Base-by-base conservation (phyloP, 2,888 invertebrate genomes). In the Hirtodrosophila trivittata region DNA sequence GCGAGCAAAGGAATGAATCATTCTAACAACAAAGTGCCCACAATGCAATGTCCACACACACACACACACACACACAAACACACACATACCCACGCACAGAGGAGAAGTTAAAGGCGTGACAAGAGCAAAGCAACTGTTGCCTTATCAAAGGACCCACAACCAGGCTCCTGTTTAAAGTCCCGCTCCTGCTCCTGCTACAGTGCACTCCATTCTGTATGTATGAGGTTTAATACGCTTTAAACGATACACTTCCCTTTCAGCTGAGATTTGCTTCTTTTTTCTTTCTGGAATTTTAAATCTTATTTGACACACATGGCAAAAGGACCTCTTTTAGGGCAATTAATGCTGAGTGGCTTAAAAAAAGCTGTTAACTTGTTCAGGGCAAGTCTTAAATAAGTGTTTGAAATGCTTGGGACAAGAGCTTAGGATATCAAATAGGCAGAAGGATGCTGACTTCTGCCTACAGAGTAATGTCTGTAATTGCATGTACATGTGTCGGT, bases 211-310 rank as follows among this genome's bases (percentile, higher is more conserved):
- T 37, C 26, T 13, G 42, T 37, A 38, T 37, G 41, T 25, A 28
- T 10, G 25, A 14, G 42, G 14, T 41, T 66, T 60, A 75, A 71
- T 57, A 33, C 47, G 37, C 77, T 84, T 77, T 57, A 83, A n/a
- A n/a, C n/a, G n/a, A n/a, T n/a, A n/a, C n/a, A n/a, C n/a, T n/a
- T n/a, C n/a, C n/a, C n/a, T n/a, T n/a, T n/a, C n/a, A n/a, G n/a
- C n/a, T n/a, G n/a, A n/a, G n/a, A n/a, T n/a, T n/a, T 72, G 50
- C 43, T 41, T 12, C 8, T n/a, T 39, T 54, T 42, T 30, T 39
- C 13, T 4, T 9, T 35, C 37, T 25, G 7, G 4, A 16, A 39
- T 41, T 25, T 26, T 37, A 42, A n/a, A n/a, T n/a, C n/a, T 49
- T 43, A 10, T 37, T 42, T 50, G 46, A 38, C 55, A 30, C 54